Base-by-base conservation (phyloP, 2,113 vertebrate genomes). In the Erpornis zantholeuca region DNA sequence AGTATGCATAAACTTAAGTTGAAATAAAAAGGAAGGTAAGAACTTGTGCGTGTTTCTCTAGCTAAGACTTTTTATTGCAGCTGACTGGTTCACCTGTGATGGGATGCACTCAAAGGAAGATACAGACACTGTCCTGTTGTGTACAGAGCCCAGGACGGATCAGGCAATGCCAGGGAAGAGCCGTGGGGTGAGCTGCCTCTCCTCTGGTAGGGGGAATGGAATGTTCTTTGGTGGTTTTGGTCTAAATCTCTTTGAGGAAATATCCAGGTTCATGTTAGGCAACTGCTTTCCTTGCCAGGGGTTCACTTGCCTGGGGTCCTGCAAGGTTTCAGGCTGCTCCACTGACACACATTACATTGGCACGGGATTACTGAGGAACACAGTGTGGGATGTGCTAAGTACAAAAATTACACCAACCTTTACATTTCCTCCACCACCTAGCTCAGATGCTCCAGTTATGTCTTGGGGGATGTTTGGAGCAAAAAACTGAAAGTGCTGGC, bases 371-470 rank as follows among this genome's bases (percentile, higher is more conserved):
- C 92, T 53, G 60, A 88, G 57, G 56, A 92, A 6, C 52, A 47
- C 22, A 25, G 56, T 27, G 90, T 88, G 33, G 77, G 90, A 94
- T 81, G 86, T 6, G 36, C 69, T 61, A 83, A 65, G 69, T 92
- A 82, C 64, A 86, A 93, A 92, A 90, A 86, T 45, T 68, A 78
- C 88, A 88, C 57, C 77, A 86, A 90, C 85, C 86, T 93, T 81
- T 93, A 44, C 16, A 10, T 92, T 81, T 86, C 49, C 56, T 88
- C 68, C 40, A 89, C 38, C 72, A 93, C 85, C 82, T 86, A 61
- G 83, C 33, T 94, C 69, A 71, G 60, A 64, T 79, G 91, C 66
- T 92, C 88, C 81, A 82, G 65, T 90, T 95, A 61, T 63, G 72
- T 92, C 71, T 88, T 17, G 2, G 56, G 54, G 35, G 64, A 81